These are phyloP conservation scores for Proisotoma minuta DNA, from an alignment of 2,888 invertebrate species.

Conservation along the genomic window DNA sequence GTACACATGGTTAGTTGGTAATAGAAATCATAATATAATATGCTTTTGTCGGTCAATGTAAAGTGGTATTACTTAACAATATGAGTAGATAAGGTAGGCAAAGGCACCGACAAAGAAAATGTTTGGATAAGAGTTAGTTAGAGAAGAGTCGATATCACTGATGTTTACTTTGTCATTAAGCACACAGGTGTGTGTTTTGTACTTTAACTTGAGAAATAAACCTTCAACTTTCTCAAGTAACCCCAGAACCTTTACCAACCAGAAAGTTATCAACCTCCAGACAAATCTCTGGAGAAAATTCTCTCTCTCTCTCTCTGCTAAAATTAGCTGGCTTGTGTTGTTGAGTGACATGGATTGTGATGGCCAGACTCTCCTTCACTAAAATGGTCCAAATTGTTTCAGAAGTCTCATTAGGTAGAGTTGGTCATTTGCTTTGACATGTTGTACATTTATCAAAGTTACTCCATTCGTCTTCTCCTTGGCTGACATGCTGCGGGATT, in stretches of 20 bases:
- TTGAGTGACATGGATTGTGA: constrained; percentile 41
- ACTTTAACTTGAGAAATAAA: not conserved
- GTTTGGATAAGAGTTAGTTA: constrained; percentile 39
- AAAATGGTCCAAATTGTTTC: constrained; percentile 45
- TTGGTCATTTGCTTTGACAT: constrained; percentile 46
- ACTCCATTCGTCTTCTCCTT: constrained; percentile 47
- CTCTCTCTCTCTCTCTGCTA: too few species aligned
- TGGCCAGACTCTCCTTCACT: constrained; percentile 21
- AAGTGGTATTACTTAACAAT: constrained; percentile 40
- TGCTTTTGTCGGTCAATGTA: constrained; percentile 41
- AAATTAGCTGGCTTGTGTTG: constrained; percentile 3
- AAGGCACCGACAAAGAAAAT: constrained; percentile 40
- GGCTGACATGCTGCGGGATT: constrained; percentile 37
- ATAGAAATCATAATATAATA: constrained; percentile 39
- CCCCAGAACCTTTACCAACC: not conserved
- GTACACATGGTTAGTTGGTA: constrained; percentile 30
- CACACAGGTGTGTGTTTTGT: constrained; percentile 36
- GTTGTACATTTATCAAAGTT: constrained; percentile 47
- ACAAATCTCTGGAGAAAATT: too few species aligned
- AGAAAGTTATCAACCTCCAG: too few species aligned
- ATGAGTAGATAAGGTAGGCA: constrained; percentile 39
- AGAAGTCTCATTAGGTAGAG: constrained; percentile 46
- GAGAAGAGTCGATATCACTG: constrained; percentile 29
- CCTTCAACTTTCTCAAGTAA: not conserved
- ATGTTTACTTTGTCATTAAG: constrained; percentile 46